A percentile compares a stretch with the other conserved stretches of the same genome.
Conservation (phyloP, 2,113 vertebrate species). For the Nothobranchius furzeri region DNA sequence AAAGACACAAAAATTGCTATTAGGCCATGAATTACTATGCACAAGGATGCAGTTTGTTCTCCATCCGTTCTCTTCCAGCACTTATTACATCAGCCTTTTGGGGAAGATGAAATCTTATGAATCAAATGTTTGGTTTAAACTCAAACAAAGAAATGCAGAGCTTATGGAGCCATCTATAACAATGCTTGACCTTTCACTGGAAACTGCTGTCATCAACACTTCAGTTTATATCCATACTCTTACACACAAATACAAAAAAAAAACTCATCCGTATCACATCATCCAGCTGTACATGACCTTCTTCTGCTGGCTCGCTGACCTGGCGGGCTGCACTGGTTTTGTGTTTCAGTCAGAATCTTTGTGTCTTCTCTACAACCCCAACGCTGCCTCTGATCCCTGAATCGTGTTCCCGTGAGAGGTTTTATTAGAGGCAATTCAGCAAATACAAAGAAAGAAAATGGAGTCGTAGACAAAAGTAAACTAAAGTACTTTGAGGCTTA, state of each 20-base stretch:
- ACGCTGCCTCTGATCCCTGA: conserved; percentile 30
- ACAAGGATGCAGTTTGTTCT: conserved; percentile 56
- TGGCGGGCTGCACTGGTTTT: conserved; percentile 33
- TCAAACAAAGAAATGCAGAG: conserved; percentile 5
- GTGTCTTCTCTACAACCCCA: conserved; percentile 17
- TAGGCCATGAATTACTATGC: conserved; percentile 57
- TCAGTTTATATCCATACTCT: conserved; percentile 20
- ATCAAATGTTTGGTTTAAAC: conserved; percentile 2
- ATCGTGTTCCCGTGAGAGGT: conserved; percentile 43
- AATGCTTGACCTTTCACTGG: conserved; percentile 19
- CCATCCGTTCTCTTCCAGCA: conserved; percentile 36
- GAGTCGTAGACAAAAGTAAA: neutral
- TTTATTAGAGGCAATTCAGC: conserved; percentile 20
- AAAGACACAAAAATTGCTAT: conserved; percentile 29
- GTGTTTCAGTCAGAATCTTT: conserved; percentile 23
- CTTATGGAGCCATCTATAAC: conserved; percentile 24
- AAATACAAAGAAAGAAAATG: conserved; percentile 11
- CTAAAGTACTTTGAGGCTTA: conserved; percentile 26
- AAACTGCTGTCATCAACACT: conserved; percentile 29
- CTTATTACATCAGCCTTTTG: conserved; percentile 37
- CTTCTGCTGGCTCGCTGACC: conserved; percentile 30
- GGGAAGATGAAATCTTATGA: conserved; percentile 31
- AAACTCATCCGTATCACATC: conserved; percentile 20
- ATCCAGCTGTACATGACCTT: conserved; percentile 44
- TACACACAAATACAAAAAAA: conserved; percentile 21